Conservation (phyloP, 2,113 vertebrate species). For the Castor canadensis region DNA sequence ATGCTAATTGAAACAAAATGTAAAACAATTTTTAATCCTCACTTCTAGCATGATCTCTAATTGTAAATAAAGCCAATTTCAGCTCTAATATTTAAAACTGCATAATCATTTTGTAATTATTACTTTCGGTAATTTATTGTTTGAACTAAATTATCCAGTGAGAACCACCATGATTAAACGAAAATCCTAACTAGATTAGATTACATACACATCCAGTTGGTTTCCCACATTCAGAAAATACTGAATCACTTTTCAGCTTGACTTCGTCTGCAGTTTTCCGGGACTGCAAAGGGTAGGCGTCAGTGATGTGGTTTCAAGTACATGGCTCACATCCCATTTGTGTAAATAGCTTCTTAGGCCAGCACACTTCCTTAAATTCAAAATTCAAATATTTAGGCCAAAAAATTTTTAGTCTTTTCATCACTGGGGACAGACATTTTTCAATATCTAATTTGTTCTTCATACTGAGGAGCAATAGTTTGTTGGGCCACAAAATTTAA, state of each 20-base stretch:
- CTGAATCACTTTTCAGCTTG: constrained; percentile 42
- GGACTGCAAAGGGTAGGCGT: no score
- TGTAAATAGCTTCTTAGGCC: background rate
- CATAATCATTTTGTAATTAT: constrained; percentile 42
- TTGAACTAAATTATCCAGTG: constrained; percentile 37
- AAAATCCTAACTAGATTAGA: constrained; percentile 48
- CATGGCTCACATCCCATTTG: constrained; percentile 58
- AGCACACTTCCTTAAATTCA: constrained; percentile 57
- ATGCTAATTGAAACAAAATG: constrained; percentile 53
- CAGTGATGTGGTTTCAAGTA: constrained; percentile 63
- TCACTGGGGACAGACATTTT: background rate
- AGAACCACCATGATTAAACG: constrained; percentile 28
- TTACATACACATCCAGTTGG: constrained; percentile 23
- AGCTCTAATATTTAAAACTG: constrained; percentile 37
- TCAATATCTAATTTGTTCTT: background rate
- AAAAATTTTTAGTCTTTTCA: constrained; percentile 21
- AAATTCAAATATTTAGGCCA: constrained; percentile 27
- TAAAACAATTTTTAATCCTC: constrained; percentile 56
- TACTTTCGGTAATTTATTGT: constrained; percentile 40
- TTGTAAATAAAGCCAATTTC: constrained; percentile 47
- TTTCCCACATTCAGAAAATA: constrained; percentile 24
- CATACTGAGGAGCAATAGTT: background rate
- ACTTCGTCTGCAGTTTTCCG: no score
- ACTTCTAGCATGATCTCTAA: constrained; percentile 44
- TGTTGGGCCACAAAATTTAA: background rate